Evolutionary conservation across 2,113 vertebrate species (phyloP).

Genomic region (Mandrillus leucophaeus): DNA sequence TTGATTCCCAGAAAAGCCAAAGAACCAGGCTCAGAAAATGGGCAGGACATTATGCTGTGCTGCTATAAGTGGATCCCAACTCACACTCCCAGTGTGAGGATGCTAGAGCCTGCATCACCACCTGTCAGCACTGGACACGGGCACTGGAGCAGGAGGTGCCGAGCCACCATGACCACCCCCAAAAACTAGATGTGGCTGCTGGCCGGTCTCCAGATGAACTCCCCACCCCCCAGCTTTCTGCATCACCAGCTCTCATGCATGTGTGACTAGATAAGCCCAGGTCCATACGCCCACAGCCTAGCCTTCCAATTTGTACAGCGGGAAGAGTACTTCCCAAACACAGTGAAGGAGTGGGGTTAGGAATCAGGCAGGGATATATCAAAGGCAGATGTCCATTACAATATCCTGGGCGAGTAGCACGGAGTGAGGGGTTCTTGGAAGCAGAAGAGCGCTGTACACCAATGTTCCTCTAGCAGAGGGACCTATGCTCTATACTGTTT

Average conservation of each 20-base stretch:
- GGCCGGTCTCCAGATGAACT: background rate
- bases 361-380: too few relatives aligned
- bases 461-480: background rate
- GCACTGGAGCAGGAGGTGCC: background rate
- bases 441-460: background rate
- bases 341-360: background rate
- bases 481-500: background rate
- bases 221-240: background rate
- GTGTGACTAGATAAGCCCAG: rapidly evolving
- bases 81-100: background rate
- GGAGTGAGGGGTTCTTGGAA: background rate
- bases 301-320: background rate
- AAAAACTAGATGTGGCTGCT: too few relatives aligned
- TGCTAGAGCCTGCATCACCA: background rate
- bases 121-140: rapidly evolving
- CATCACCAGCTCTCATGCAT: rapidly evolving
- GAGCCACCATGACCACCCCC: rapidly evolving
- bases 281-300: rapidly evolving
- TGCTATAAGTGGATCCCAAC: rapidly evolving
- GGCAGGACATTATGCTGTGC: background rate
- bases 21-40: background rate
- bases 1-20: background rate
- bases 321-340: background rate
- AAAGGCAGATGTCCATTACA: background rate
- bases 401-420: rapidly evolving